Conservation (phyloP, 2,113 vertebrate species). For the Dasyurus viverrinus region DNA sequence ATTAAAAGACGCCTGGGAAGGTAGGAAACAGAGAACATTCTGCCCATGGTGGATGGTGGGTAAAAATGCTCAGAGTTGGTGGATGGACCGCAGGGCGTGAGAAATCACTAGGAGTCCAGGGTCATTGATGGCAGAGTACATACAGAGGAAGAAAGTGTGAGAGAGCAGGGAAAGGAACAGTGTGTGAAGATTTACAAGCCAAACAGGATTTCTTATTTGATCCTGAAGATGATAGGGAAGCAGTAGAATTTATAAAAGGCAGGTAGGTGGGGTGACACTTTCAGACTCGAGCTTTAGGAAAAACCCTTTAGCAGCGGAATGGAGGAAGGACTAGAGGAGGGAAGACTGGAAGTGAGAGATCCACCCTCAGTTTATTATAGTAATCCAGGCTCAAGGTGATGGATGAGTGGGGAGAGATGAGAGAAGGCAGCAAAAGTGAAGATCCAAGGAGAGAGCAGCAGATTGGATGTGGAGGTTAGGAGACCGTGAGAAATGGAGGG, state of each 20-base stretch:
- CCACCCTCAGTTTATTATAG: background rate
- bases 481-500: background rate
- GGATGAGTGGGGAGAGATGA: background rate
- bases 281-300: background rate
- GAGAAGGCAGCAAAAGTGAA: background rate
- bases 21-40: background rate
- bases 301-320: background rate
- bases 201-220: background rate
- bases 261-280: background rate
- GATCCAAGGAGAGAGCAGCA: background rate
- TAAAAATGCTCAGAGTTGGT: background rate
- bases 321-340: background rate
- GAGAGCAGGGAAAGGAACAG: background rate
- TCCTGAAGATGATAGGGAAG: background rate
- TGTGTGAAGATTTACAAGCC: background rate
- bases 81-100: background rate
- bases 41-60: background rate
- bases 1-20: background rate
- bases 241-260: background rate
- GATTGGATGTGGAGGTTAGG: background rate
- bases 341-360: background rate
- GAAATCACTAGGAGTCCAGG: background rate
- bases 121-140: background rate
- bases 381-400: background rate
- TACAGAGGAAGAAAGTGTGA: background rate